Evolutionary conservation across 2,797 vertebrate genomes (phyloP).

Genomic region (Takifugu ocellatus): DNA sequence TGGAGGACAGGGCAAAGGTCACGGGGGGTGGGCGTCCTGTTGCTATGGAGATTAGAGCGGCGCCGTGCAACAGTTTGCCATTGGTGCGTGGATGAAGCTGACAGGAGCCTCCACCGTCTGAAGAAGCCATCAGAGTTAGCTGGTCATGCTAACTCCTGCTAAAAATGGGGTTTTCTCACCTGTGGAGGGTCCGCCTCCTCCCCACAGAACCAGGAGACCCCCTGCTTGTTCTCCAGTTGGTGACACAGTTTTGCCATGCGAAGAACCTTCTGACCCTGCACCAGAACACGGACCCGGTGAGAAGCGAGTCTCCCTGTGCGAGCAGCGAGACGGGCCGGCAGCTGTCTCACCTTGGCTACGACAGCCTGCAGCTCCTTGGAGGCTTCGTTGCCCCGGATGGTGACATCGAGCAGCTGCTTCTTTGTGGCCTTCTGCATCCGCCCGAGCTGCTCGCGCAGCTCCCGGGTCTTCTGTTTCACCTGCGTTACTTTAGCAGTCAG

Average conservation of each 20-base stretch:
- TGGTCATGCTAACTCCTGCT: too few species aligned
- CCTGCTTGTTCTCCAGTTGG: conserved; percentile 18
- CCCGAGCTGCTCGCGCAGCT: conserved; percentile 14
- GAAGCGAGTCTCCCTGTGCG: too few species aligned
- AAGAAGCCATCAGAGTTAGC: too few species aligned
- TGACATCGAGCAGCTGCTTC: conserved; percentile 28
- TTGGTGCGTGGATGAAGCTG: too few species aligned
- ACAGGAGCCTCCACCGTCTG: neutral
- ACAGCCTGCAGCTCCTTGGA: conserved; percentile 14
- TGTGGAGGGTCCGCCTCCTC: neutral
- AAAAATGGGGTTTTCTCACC: neutral
- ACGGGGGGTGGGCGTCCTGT: neutral
- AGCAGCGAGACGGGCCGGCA: neutral
- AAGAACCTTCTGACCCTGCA: conserved; percentile 47
- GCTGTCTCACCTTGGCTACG: conserved; percentile 26
- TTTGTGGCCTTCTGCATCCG: fast-evolving
- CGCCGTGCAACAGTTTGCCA: too few species aligned
- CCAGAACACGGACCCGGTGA: neutral
- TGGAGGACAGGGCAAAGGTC: neutral
- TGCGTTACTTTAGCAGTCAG: neutral
- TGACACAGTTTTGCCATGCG: conserved; percentile 9
- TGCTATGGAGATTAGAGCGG: neutral
- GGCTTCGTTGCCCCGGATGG: neutral
- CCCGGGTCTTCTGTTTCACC: fast-evolving
- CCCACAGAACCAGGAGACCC: fast-evolving